Base-by-base conservation (phyloP, 2,113 vertebrate genomes). In the human (Homo sapiens) region DNA sequence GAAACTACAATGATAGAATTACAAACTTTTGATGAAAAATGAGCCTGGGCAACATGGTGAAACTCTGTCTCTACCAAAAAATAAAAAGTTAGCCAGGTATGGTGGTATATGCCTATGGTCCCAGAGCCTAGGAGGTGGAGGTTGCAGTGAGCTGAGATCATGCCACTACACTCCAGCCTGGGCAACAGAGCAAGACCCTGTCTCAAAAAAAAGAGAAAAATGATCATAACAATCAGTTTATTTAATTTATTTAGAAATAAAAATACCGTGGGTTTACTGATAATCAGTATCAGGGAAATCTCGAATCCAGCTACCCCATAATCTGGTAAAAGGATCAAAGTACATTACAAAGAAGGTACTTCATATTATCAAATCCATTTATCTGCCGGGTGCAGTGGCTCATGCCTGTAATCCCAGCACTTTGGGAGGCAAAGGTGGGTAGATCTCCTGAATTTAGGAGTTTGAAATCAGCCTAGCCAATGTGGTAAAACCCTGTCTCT, bases 291-390 rank as follows among this genome's bases (percentile, higher is more conserved):
- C 20, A 50, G 72, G 35, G 52, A n/a, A 72, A 27, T 57, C 9
- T 18, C 50, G 70, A 64, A 59, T 55, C 20, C n/a, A 76, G 50
- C 50, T 83, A 73, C 25, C 8, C 57, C 90, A 18, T 52, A 55
- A 43, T 52, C 92, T 88, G 52, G 73, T 90, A 76, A 92, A 89
- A 95, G 68, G 25, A 43, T 82, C 95, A 78, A 89, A 87, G 45
- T 70, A 73, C 92, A 30, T 89, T 66, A 75, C 25, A 89, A 73
- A 87, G 35, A 89, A 64, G 23, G 20, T 38, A 59, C 13, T 82
- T 90, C 23, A 55, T 76, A 59, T 68, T 76, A 52, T 38, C 40
- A 82, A 72, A 2, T 57, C 16, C 64, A 61, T 55, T 78, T 93
- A 43, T 73, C 45, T 64, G 61, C 61, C 30, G 12, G 27, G 61